Percentiles rank a stretch among this genome's conserved stretches.
Conservation (phyloP, 2,888 invertebrate genomes). For the Lithophane semibrunnea region DNA sequence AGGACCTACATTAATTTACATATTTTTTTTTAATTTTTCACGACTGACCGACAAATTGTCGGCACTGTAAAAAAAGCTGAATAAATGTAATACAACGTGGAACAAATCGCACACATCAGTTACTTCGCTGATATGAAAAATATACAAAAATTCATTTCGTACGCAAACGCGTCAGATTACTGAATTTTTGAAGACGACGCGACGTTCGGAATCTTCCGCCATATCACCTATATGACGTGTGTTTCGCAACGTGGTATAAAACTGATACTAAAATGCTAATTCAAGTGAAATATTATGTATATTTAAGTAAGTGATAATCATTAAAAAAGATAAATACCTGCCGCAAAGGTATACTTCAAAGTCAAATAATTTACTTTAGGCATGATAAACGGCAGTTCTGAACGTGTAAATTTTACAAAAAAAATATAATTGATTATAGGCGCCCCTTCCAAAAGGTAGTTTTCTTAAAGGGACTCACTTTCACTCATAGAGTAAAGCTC, state of each 20-base stretch:
- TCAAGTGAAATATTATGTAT: background rate
- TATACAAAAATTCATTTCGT: conserved; percentile 27
- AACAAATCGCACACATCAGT: conserved; percentile 46
- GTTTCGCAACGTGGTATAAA: background rate
- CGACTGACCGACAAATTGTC: conserved; percentile 27
- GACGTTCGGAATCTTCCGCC: conserved; percentile 22
- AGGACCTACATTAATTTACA: background rate
- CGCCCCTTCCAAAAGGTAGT: too few relatives aligned
- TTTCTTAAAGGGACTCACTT: background rate
- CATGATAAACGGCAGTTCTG: too few relatives aligned
- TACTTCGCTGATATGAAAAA: conserved; percentile 23
- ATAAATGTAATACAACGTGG: conserved; percentile 12
- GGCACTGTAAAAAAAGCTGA: conserved; percentile 6
- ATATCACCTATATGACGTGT: background rate
- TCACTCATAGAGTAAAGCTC: too few relatives aligned
- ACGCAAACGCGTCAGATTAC: conserved; percentile 6
- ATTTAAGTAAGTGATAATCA: background rate
- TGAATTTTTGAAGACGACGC: conserved; percentile 20
- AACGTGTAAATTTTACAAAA: too few relatives aligned
- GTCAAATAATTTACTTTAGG: too few relatives aligned
- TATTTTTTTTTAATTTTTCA: background rate
- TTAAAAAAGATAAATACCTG: background rate
- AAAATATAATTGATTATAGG: too few relatives aligned
- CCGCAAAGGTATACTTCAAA: background rate
- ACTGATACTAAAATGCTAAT: background rate